Evolutionary conservation across 2,888 invertebrate species (phyloP), one percentile per base, ranked within the genome.

Genomic region (Andrena marginata): DNA sequence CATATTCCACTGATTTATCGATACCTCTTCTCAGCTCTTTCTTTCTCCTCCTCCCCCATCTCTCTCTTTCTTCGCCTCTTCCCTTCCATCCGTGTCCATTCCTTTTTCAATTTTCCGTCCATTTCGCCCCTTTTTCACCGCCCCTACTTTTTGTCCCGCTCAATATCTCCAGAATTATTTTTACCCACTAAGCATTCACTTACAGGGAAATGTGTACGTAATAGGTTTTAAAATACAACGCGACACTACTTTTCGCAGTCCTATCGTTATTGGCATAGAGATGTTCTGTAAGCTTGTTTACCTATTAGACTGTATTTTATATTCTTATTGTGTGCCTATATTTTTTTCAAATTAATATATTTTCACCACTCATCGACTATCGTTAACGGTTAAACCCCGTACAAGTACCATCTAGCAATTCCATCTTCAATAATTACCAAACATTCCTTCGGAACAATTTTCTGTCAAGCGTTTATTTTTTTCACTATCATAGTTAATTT

Each of bases 1-100:
- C 93, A 93, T 93, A 93, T 91, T 93, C 92, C 92, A 93, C 93
- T 93, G 93, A 93, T 93, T 93, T 93, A 93, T 93, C 93, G 93
- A 90, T 92, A 91, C 91, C 90, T 91, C 90, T 89, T 86, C 85
- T 87, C 88, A 63, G 78, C 80, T 82, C 81, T 82, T 85, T 84
- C 80, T 79, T 64, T 74, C 71, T 56, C 59, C 69, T 54, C 35
- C 49, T 71, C 35, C 29, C 42, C 23, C 48, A 10, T 54, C 35
- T 69, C 31, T 67, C 65, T 31, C 26, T 26, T 35, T 64, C 49
- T 31, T 16, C 33, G 7, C 8, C 35, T 35, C 16, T 23, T 29
- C 33, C n/a, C 48, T 72, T n/a, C 16, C 33, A 49, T 8, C 64
- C 77, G 59, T 48, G 48, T 20, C 33, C 60, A 54, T 48, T 60